Evolutionary conservation across 2,113 vertebrate genomes (phyloP), one percentile per base, ranked within the genome.

Genomic region (Cyrtonyx montezumae): DNA sequence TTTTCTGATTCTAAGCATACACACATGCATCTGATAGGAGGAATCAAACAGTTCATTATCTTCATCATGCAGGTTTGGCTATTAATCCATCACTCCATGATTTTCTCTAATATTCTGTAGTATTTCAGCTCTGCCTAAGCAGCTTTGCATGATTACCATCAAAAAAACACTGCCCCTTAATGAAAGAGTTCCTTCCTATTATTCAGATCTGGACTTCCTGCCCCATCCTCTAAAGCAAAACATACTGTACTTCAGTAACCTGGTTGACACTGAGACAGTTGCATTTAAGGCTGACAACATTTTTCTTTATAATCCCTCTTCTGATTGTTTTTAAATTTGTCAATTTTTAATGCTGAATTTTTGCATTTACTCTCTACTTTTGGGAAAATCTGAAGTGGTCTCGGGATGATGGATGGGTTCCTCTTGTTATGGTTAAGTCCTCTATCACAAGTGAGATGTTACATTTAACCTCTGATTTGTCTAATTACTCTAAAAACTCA

Each of bases 181-280:
- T 62, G 74, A 61, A 74, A 88, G 46, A 93, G 77, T 90, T 95
- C 84, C 86, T 91, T 93, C 88, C 74, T 94, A 75, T 94, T 88
- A 90, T 77, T 87, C 84, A 96, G 75, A 77, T 82, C 26, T 83
- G 59, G 81, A 84, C 25, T 91, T 84, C 91, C 81, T 91, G 46
- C 16, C 66, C 58, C 40, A 93, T 68, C 36, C 58, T 59, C 32
- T 45, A 73, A 69, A 76, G 28, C 9, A 89, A 82, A 94, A 56
- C 3, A 2, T 8, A 12, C 28, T 68, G 40, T 65, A 66, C 45
- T 75, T 81, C 66, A 81, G 16, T 62, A 79, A 69, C 40, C 42
- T 5, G 28, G 45, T 6, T 59, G 45, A 48, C 73, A 69, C 18
- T 30, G 61, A 8, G 20, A 70, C 17, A 81, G 55, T 8, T 51